Conservation (phyloP, 1,140 invertebrate species). For the Tetranychus cinnabarinus region DNA sequence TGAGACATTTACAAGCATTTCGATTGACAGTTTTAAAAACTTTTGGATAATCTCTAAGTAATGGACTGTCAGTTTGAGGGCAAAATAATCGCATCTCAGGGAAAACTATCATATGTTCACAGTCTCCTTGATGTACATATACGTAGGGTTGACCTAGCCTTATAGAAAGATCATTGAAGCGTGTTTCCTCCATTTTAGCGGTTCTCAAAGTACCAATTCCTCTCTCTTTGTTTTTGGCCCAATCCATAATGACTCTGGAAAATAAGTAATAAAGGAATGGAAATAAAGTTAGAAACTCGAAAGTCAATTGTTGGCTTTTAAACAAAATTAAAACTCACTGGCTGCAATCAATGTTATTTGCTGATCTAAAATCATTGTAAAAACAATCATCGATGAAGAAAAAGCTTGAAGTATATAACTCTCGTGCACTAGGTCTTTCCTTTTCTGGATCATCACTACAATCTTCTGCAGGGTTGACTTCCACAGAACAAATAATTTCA, state of each 20-base stretch:
- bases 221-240: slow-evolving; percentile 26
- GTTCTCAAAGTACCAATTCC: slow-evolving; percentile 30
- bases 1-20: background rate
- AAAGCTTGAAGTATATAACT: slow-evolving; percentile 41
- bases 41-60: background rate
- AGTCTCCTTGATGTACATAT: slow-evolving; percentile 64
- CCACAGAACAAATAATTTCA: slow-evolving; percentile 37
- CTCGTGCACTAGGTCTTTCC: slow-evolving; percentile 23
- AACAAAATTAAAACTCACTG: slow-evolving; percentile 15
- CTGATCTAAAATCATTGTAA: slow-evolving; percentile 41
- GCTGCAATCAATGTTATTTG: slow-evolving; percentile 35
- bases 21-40: background rate
- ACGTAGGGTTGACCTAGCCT: slow-evolving; percentile 50
- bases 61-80: background rate
- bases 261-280: background rate
- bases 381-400: slow-evolving; percentile 53
- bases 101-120: slow-evolving; percentile 60
- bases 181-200: slow-evolving; percentile 32
- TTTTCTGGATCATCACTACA: slow-evolving; percentile 31
- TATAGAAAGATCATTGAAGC: slow-evolving; percentile 35
- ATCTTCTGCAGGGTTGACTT: slow-evolving; percentile 32
- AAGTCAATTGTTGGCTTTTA: background rate
- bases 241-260: slow-evolving; percentile 29
- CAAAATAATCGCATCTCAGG: slow-evolving; percentile 29
- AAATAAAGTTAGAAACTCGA: background rate